These are phyloP conservation scores for Lophura swinhoii DNA, from an alignment of 2,797 vertebrate genomes.

Conservation along the genomic window DNA sequence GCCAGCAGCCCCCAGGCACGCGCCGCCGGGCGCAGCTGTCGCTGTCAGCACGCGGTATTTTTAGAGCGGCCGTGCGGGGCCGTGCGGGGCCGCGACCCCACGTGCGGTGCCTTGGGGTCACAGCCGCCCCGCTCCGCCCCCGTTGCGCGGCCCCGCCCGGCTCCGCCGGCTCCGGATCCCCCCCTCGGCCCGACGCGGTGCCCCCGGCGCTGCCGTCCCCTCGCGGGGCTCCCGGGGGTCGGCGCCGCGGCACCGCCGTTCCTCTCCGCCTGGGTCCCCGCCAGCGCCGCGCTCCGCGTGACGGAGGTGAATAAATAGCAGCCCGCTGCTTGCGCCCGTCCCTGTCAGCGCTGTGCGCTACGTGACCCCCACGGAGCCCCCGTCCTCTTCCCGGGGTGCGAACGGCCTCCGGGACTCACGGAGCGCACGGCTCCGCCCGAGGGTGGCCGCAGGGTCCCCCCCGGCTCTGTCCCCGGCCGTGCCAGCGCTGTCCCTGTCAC, in stretches of 20 bases:
- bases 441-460: neutral
- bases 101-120: too few species aligned
- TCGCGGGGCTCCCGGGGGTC: too few species aligned
- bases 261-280: neutral
- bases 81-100: too few species aligned
- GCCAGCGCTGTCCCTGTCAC: neutral
- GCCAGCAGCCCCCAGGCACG: too few species aligned
- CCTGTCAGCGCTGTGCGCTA: neutral
- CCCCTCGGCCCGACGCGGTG: fast-evolving
- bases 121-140: too few species aligned
- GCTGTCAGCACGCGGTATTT: too few species aligned
- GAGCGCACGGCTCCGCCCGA: fast-evolving
- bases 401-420: neutral
- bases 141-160: neutral
- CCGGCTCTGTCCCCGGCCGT: neutral
- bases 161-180: neutral
- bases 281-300: slow-evolving; percentile 2
- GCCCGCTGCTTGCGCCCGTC: slow-evolving; percentile 16
- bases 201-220: neutral
- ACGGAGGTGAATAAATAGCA: slow-evolving; percentile 23
- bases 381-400: neutral
- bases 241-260: neutral
- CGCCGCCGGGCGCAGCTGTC: too few species aligned
- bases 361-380: neutral
- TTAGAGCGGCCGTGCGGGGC: too few species aligned